A percentile compares a stretch with the other conserved stretches of the same genome.
Evolutionary conservation across 2,888 invertebrate genomes (phyloP).

Genomic region (Agrotis ipsilon): DNA sequence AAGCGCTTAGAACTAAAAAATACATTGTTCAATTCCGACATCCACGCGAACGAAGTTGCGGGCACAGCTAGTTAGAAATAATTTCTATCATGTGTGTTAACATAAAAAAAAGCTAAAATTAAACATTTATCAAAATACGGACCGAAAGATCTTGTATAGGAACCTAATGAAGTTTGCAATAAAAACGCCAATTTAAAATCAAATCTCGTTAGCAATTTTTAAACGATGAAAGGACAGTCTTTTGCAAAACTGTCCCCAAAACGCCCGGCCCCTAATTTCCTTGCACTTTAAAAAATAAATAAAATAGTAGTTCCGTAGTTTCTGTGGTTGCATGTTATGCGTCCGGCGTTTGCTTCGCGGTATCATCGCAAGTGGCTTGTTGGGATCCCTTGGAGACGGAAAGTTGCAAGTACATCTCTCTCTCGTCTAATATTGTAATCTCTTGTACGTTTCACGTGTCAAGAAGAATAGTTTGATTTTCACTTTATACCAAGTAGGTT

Average conservation of each 20-base stretch:
- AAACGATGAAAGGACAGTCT: too few relatives aligned
- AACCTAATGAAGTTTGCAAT: neutral
- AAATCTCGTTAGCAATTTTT: too few relatives aligned
- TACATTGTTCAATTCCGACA: too few relatives aligned
- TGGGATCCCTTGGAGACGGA: slow-evolving; percentile 38
- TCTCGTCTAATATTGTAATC: slow-evolving; percentile 16
- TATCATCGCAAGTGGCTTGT: slow-evolving; percentile 53
- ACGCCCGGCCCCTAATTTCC: neutral
- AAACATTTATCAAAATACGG: neutral
- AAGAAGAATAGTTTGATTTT: neutral
- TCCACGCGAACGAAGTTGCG: too few relatives aligned
- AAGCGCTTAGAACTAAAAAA: too few relatives aligned
- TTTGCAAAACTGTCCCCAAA: neutral
- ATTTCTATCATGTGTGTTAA: neutral
- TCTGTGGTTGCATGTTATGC: slow-evolving; percentile 50
- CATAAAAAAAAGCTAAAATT: neutral
- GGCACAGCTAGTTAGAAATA: too few relatives aligned
- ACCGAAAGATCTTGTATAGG: neutral
- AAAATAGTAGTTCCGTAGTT: slow-evolving; percentile 45
- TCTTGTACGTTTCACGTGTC: neutral
- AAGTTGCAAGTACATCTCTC: slow-evolving; percentile 23
- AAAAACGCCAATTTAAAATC: too few relatives aligned
- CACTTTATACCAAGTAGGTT: neutral
- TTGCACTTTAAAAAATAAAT: neutral
- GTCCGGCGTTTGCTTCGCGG: slow-evolving; percentile 66